Conservation (phyloP, 1,140 invertebrate species). For the Apis cerana region DNA sequence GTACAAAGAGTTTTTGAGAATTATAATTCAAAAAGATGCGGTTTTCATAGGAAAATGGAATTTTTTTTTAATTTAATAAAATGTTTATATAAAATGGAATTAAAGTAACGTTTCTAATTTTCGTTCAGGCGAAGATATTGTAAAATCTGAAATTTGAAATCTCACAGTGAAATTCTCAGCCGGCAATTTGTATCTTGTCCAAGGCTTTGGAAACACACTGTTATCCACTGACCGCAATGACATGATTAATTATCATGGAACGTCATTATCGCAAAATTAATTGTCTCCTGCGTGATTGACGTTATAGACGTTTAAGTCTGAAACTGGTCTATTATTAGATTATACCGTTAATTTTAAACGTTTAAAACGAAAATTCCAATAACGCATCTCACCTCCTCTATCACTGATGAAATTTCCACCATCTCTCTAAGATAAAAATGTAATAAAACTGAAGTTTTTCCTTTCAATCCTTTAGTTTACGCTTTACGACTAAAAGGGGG, state of each 20-base stretch:
- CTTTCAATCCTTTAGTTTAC: not conserved
- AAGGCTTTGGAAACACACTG: not conserved
- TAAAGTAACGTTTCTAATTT: too few relatives aligned
- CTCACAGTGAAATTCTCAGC: too few relatives aligned
- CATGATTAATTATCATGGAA: not conserved
- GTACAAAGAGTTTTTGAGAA: too few relatives aligned
- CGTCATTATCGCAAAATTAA: not conserved
- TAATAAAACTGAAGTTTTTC: not conserved
- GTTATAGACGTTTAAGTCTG: not conserved
- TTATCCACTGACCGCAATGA: not conserved
- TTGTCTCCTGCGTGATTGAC: not conserved
- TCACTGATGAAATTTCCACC: not conserved
- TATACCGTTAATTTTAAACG: not conserved
- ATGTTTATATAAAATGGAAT: too few relatives aligned
- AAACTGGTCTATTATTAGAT: not conserved
- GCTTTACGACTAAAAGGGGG: not conserved
- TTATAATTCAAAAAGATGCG: not conserved
- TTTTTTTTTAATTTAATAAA: too few relatives aligned
- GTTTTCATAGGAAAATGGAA: not conserved
- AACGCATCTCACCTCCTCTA: fast-evolving
- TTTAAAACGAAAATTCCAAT: not conserved
- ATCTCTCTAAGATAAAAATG: not conserved
- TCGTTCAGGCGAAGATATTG: too few relatives aligned
- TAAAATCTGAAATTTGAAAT: too few relatives aligned
- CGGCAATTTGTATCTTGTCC: not conserved